Evolutionary conservation across 1,140 invertebrate genomes (phyloP).

Genomic region (Aphis gossypii): DNA sequence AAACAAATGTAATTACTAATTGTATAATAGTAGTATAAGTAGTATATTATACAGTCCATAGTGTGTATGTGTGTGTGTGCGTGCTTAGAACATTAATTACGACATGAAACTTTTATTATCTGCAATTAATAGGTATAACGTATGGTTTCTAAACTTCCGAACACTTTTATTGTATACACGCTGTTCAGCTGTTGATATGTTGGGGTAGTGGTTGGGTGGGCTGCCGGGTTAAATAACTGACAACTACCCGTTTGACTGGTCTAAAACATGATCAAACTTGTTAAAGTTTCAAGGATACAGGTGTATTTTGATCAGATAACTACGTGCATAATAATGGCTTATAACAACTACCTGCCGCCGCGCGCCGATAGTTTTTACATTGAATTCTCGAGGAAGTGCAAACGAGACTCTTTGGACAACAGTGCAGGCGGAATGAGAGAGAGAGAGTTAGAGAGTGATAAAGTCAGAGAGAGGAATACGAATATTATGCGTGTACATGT

Average conservation of each 20-base stretch:
- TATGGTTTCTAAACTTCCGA: background rate
- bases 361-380: background rate
- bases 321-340: background rate
- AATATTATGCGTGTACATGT: background rate
- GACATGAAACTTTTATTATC: background rate
- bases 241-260: background rate
- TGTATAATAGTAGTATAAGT: background rate
- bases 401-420: background rate
- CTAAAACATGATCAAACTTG: background rate
- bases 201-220: background rate
- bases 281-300: background rate
- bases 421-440: background rate
- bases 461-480: conserved; percentile 2
- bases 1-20: no score
- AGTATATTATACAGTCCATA: background rate
- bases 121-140: background rate
- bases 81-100: background rate
- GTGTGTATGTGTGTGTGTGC: background rate
- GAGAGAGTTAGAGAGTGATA: background rate
- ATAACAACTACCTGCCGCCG: background rate
- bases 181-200: background rate
- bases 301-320: background rate
- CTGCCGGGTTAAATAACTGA: background rate
- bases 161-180: background rate
- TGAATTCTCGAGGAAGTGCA: background rate